Evolutionary conservation across 23 tunicate species (phyloP).

Genomic region (Halocynthia aurantium): DNA sequence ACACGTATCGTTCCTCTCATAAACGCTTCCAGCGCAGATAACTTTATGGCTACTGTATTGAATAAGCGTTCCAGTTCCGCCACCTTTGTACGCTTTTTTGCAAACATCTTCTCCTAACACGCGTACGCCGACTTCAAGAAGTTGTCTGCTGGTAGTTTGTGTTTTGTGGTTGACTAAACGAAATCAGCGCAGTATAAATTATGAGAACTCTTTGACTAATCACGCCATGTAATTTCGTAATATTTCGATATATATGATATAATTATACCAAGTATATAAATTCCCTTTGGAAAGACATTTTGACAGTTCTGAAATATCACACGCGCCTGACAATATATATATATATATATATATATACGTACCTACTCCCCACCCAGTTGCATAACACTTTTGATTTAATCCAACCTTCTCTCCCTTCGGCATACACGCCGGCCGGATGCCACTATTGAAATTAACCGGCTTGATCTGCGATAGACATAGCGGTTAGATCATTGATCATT

Average conservation of each 20-base stretch:
- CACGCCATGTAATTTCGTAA: no score
- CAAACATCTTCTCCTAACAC: conserved; percentile 1
- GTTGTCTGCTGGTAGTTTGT: background rate
- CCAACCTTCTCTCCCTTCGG: conserved; percentile 9
- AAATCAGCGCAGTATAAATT: background rate
- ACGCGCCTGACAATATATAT: no score
- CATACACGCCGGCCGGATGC: background rate
- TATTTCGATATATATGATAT: no score
- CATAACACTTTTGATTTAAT: conserved; percentile 20
- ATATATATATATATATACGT: background rate
- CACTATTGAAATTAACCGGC: background rate
- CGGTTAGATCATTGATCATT: no score
- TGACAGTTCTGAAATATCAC: no score
- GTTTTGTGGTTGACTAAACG: background rate
- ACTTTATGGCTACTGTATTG: background rate
- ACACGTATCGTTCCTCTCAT: background rate
- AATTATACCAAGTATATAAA: no score
- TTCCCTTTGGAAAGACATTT: no score
- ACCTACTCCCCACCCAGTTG: conserved; percentile 47
- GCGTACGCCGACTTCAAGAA: conserved; percentile 7
- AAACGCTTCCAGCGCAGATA: conserved; percentile 5
- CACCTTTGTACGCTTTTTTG: background rate
- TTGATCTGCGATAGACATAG: background rate
- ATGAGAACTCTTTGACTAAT: no score
- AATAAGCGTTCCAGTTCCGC: background rate